A percentile compares a stretch with the other conserved stretches of the same genome.
phyloP scores from a whole-genome alignment of 2,113 vertebrate genomes.

The Atractosteus spatula region DNA sequence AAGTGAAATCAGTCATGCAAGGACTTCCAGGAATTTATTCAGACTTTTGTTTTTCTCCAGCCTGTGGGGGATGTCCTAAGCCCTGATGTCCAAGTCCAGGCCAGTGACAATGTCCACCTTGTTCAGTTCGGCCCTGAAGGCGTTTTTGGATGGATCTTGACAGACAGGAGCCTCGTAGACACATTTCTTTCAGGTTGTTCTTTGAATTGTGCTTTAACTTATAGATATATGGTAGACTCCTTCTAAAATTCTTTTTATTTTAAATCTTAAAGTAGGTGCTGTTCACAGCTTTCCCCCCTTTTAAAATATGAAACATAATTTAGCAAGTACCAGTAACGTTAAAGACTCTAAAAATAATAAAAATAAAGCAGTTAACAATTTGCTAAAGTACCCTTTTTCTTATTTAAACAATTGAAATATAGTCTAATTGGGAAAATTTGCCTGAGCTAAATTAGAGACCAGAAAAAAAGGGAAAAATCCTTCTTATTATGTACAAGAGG shows the following conservation, averaged over 20 bases:
- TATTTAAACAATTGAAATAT: too few relatives aligned
- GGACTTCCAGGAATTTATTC: too few relatives aligned
- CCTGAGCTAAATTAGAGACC: too few relatives aligned
- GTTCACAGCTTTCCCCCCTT: background rate
- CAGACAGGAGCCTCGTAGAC: conserved; percentile 56
- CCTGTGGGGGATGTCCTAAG: conserved; percentile 70
- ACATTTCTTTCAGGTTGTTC: conserved; percentile 68
- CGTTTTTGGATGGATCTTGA: conserved; percentile 78
- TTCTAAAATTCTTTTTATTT: background rate
- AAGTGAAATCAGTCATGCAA: background rate
- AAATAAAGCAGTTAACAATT: too few relatives aligned
- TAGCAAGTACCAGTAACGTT: too few relatives aligned
- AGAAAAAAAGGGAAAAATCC: too few relatives aligned
- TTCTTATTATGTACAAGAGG: too few relatives aligned
- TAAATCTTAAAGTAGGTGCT: background rate
- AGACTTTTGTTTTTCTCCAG: conserved; percentile 47
- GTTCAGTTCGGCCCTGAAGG: conserved; percentile 73
- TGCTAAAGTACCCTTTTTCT: too few relatives aligned
- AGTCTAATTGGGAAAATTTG: too few relatives aligned
- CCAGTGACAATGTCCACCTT: conserved; percentile 68
- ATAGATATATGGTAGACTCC: too few relatives aligned
- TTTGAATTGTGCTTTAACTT: background rate
- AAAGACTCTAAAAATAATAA: too few relatives aligned
- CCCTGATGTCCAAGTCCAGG: conserved; percentile 67
- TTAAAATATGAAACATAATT: too few relatives aligned